phyloP scores from a whole-genome alignment of 2,888 invertebrate genomes.

The Antheraea yamamai region DNA sequence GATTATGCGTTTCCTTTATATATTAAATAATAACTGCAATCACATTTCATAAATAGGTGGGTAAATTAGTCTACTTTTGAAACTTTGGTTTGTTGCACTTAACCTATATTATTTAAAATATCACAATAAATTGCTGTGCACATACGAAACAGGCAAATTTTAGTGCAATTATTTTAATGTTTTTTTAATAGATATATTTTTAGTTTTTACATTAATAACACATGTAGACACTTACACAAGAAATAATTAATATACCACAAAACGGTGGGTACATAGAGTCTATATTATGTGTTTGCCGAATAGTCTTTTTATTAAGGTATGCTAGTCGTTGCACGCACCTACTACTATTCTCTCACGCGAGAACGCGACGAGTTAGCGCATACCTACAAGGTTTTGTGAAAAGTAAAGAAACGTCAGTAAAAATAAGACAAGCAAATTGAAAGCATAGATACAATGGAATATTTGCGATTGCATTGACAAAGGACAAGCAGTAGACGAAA shows the following conservation, averaged over 20 bases:
- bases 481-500: not conserved
- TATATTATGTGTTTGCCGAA: constrained; percentile 38
- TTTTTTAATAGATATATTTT: constrained; percentile 56
- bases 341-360: constrained; percentile 10
- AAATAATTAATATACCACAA: constrained; percentile 24
- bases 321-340: not conserved
- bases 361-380: not conserved
- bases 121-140: constrained; percentile 83
- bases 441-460: not conserved
- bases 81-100: constrained; percentile 76
- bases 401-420: not conserved
- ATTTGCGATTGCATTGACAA: not conserved
- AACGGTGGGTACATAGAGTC: constrained; percentile 21
- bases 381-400: not conserved
- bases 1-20: constrained; percentile 9
- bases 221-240: constrained; percentile 36
- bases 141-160: constrained; percentile 82
- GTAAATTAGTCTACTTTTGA: constrained; percentile 72
- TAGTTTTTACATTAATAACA: constrained; percentile 61
- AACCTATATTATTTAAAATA: constrained; percentile 81
- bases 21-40: constrained; percentile 63
- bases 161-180: constrained; percentile 70
- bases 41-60: constrained; percentile 59
- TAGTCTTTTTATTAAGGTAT: constrained; percentile 29
- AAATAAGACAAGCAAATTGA: not conserved